Evolutionary conservation across 1,140 invertebrate species (phyloP).

Genomic region (Drosophila lacteicornis): DNA sequence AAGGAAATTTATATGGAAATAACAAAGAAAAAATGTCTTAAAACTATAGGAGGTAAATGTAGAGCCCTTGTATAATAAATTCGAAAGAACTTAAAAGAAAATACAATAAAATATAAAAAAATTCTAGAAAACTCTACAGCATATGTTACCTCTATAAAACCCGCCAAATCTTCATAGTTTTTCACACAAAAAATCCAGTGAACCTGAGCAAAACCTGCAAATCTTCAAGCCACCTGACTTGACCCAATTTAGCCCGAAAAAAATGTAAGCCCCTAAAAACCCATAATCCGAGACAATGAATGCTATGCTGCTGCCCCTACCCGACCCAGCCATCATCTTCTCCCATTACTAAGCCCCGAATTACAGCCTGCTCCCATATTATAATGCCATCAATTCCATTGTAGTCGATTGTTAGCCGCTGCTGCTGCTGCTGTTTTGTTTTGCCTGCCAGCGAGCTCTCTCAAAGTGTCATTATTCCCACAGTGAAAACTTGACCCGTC

Average conservation of each 20-base stretch:
- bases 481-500: conserved; percentile 54
- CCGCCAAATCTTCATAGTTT: not conserved
- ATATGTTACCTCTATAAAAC: too few relatives aligned
- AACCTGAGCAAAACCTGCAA: conserved; percentile 14
- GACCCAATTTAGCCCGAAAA: conserved; percentile 43
- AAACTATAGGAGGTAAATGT: too few relatives aligned
- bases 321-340: conserved; percentile 14
- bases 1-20: too few relatives aligned
- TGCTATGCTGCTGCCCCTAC: not conserved
- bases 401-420: conserved; percentile 36
- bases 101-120: not conserved
- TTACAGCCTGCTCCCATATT: conserved; percentile 48
- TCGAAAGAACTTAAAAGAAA: not conserved
- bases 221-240: conserved; percentile 29
- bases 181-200: not conserved
- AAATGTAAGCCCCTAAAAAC: conserved; percentile 19
- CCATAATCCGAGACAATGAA: conserved; percentile 46
- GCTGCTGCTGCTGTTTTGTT: conserved; percentile 40
- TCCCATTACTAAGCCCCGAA: conserved; percentile 46
- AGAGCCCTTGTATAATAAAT: not conserved
- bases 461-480: conserved; percentile 58
- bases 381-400: conserved; percentile 56
- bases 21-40: too few relatives aligned
- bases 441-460: conserved; percentile 29
- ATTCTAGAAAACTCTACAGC: not conserved